Evolutionary conservation across 2,797 vertebrate species (phyloP), one percentile per base, ranked within the genome.

Genomic region (Platyrinchus mystaceus): DNA sequence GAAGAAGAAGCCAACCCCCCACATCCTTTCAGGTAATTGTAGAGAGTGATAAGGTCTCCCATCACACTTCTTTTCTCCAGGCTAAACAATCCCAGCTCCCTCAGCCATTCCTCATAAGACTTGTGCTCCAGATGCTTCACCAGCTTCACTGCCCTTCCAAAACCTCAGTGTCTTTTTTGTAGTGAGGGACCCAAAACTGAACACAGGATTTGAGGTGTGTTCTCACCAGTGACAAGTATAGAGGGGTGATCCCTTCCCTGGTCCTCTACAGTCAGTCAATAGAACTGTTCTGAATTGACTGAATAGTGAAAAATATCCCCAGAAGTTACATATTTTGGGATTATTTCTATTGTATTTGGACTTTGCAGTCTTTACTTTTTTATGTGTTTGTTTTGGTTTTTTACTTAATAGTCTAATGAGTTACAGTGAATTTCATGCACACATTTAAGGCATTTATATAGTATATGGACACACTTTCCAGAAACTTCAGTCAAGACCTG

Each of bases 211-310:
- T 4, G 3, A 36, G 62, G 21, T 36, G 14, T 3, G 6, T 13
- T 34, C 62, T 47, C 46, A 74, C 18, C 8, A 53, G 46, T 41
- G 62, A 34, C 0, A 1, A 77, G 20, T 56, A 37, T 6, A 39
- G 21, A 10, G 2, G 1, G 2, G 19, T 1, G 4, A n/a, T 58
- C 8, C 2, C n/a, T 52, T 50, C 58, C 28, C 16, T 58, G 10
- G 5, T 46, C 27, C 50, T 64, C 16, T 43, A 59, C 32, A 50
- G 46, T 56, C 30, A 28, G 22, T 41, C 14, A 52, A 10, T 24
- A 50, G 49, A 55, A 37, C 21, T 30, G 23, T 47, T 79, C 46
- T 71, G 47, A 49, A 53, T 56, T 71, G 66, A 56, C 3, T 6
- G 9, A 62, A 55, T 67, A 56, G n/a, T 62, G 37, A 71, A 82